Conservation (phyloP, 2,113 vertebrate species). For the Lophius piscatorius region DNA sequence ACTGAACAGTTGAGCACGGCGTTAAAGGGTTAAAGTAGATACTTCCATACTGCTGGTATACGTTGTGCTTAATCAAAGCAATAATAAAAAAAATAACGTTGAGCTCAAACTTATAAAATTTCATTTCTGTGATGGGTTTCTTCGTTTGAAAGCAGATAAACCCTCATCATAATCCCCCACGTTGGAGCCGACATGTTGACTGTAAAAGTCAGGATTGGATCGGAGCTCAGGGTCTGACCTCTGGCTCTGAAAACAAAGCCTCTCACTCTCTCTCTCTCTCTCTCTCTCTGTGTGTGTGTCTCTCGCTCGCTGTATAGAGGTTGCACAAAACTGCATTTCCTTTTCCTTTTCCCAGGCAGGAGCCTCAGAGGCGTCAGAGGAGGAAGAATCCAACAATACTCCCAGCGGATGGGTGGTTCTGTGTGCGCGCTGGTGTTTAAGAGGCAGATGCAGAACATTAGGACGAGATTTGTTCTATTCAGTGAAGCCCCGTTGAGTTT, state of each 20-base stretch:
- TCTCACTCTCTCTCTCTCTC: slow-evolving; percentile 4
- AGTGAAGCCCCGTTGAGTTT: background rate
- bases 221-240: slow-evolving; percentile 23
- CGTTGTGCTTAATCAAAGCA: too few species aligned
- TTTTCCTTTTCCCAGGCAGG: slow-evolving; percentile 54
- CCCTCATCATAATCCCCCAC: too few species aligned
- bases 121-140: too few species aligned
- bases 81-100: too few species aligned
- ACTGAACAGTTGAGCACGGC: too few species aligned
- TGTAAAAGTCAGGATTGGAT: slow-evolving; percentile 24
- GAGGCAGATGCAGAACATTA: slow-evolving; percentile 6
- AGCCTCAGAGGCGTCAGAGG: slow-evolving; percentile 47
- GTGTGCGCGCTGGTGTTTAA: slow-evolving; percentile 18
- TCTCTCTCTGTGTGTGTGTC: background rate
- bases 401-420: slow-evolving; percentile 52
- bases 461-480: slow-evolving; percentile 32
- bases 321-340: slow-evolving; percentile 59
- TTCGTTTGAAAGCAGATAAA: slow-evolving; percentile 1
- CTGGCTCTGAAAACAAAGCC: slow-evolving; percentile 17
- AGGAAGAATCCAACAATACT: slow-evolving; percentile 68
- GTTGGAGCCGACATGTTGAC: slow-evolving; percentile 10
- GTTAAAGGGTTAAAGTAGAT: too few species aligned
- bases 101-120: too few species aligned
- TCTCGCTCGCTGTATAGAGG: slow-evolving; percentile 21
- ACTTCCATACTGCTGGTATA: too few species aligned